Conservation (phyloP, 2,113 vertebrate species). For the Planiliza haematocheilus region DNA sequence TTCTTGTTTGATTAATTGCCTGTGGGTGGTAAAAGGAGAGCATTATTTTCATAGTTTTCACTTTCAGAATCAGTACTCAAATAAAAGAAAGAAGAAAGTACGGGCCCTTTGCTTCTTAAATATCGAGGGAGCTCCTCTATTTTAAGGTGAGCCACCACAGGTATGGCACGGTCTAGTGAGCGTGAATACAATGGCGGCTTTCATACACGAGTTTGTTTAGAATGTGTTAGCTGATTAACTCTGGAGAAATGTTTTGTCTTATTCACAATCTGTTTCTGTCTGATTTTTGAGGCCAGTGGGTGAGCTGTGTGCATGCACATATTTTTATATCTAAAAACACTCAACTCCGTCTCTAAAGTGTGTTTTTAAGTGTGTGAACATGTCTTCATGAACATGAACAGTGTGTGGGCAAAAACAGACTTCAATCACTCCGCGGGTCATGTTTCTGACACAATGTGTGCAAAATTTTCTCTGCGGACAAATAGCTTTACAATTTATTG, state of each 20-base stretch:
- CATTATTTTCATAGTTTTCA: conserved; percentile 13
- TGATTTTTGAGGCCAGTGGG: conserved; percentile 1
- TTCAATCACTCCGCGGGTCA: conserved; percentile 42
- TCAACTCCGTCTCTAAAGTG: conserved; percentile 4
- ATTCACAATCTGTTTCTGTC: conserved; percentile 56
- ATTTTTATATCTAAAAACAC: conserved; percentile 29
- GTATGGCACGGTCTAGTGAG: conserved; percentile 12
- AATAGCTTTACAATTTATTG: conserved; percentile 54
- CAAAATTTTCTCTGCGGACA: conserved; percentile 18
- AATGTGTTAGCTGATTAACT: conserved; percentile 27
- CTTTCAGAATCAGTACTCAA: not conserved
- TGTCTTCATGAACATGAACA: not conserved
- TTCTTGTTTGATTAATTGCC: not conserved
- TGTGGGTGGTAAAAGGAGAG: not conserved
- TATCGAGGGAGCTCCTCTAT: conserved; percentile 4
- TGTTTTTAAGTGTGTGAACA: not conserved
- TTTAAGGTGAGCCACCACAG: conserved; percentile 23
- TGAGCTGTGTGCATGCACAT: conserved; percentile 28
- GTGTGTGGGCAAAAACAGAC: conserved; percentile 33
- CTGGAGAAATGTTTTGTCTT: conserved; percentile 64
- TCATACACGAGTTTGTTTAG: conserved; percentile 58
- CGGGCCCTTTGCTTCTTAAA: too few relatives aligned
- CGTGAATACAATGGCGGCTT: conserved; percentile 55
- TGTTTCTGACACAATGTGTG: conserved; percentile 10
- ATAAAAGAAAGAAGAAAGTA: conserved; percentile 24